Conservation (phyloP, 2,888 invertebrate species). For the Empis livida region DNA sequence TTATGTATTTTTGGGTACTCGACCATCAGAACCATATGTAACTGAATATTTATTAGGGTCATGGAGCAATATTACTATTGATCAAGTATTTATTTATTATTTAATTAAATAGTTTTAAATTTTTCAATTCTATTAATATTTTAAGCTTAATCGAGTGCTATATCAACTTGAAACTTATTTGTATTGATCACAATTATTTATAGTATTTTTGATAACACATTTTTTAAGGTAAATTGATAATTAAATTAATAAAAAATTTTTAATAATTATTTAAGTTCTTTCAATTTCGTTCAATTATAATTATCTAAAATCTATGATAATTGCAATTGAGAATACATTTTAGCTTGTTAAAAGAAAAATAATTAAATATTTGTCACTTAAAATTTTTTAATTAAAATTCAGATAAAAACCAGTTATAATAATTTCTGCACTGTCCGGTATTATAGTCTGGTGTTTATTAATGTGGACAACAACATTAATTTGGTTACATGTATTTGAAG, state of each 20-base stretch:
- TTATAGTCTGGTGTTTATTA: conserved; percentile 62
- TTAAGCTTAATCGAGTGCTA: conserved; percentile 58
- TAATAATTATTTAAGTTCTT: too few species aligned
- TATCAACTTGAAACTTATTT: conserved; percentile 82
- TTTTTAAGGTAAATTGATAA: conserved; percentile 38
- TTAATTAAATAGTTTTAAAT: background rate
- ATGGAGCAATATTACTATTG: conserved; percentile 62
- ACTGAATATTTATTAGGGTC: conserved; percentile 65
- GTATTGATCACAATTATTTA: conserved; percentile 57
- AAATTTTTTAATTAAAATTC: background rate
- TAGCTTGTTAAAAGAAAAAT: too few species aligned
- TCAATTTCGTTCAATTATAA: too few species aligned
- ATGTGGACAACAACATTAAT: conserved; percentile 60
- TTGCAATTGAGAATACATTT: too few species aligned
- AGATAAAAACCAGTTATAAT: conserved; percentile 82
- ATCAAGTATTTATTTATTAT: conserved; percentile 19
- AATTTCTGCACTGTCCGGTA: conserved; percentile 55
- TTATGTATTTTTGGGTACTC: conserved; percentile 67
- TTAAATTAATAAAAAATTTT: too few species aligned
- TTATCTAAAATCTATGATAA: too few species aligned
- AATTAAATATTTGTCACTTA: background rate
- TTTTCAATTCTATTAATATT: background rate
- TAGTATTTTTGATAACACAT: conserved; percentile 76
- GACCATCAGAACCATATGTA: conserved; percentile 78
- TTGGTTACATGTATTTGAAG: conserved; percentile 56